Evolutionary conservation across 2,113 vertebrate genomes (phyloP), one percentile per base, ranked within the genome.

Genomic region (Ptilonorhynchus violaceus): DNA sequence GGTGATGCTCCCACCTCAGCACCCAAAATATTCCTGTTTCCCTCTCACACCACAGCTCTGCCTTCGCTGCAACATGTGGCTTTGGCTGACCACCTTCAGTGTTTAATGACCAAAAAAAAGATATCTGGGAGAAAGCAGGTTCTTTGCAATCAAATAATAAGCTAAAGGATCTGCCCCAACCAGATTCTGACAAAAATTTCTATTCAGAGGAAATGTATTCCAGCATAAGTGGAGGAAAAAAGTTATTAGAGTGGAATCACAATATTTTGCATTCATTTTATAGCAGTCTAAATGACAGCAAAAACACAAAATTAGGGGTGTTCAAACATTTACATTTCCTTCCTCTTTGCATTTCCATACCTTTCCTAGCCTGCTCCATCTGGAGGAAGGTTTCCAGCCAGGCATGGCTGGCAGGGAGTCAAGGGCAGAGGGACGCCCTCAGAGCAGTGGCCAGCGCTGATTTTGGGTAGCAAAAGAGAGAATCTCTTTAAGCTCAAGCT

Each of bases 361-460:
- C 86, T 89, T 84, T 91, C 47, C 69, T 53, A 56, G 68, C n/a
- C 39, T 68, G 53, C 41, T 94, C 69, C 92, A 91, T 95, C 85
- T 93, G 91, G 93, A 93, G 22, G 60, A 80, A 91, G 33, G 25
- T 47, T 95, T 95, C 79, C 68, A 92, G 68, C 92, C 81, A 86
- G 47, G 72, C 39, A 18, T 35, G 46, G 33, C 59, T 95, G 95
- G 91, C 83, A 87, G 60, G 39, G 68, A 85, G 33, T 81, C 72
- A 96, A 68, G 80, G 72, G 76, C 73, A 84, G 68, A 77, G 59
- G 30, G 33, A 63, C 1, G 0, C 83, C 9, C 50, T 83, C 63
- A 49, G 52, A 77, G 30, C 50, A 33, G 50, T 1, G 13, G 33
- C 83, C 46, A 67, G 83, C 35, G 24, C 68, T 59, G 55, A 28